These are phyloP conservation scores for Remorina albescens DNA, from an alignment of 2,797 vertebrate species.

Conservation along the genomic window DNA sequence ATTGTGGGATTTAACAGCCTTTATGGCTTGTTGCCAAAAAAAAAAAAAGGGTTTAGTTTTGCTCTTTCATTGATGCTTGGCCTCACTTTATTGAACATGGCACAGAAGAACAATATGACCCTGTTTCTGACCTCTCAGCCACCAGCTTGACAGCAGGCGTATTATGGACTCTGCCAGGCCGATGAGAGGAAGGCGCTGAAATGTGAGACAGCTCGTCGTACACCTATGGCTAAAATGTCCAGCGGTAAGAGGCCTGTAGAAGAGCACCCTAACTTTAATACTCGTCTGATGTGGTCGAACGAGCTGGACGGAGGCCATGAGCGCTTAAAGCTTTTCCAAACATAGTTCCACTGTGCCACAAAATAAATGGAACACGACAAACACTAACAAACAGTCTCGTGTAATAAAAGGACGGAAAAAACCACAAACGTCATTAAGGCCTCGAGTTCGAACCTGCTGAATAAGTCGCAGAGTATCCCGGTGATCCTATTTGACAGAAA, in stretches of 20 bases:
- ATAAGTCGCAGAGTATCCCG: slow-evolving; percentile 2
- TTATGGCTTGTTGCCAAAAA: slow-evolving; percentile 36
- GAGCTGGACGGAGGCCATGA: slow-evolving; percentile 25
- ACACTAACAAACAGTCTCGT: slow-evolving; percentile 48
- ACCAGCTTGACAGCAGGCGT: slow-evolving; percentile 18
- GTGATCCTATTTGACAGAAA: slow-evolving; percentile 47
- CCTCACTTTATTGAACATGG: slow-evolving; percentile 51
- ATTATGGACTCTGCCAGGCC: slow-evolving; percentile 25
- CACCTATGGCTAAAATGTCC: background rate
- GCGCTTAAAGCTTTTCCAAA: slow-evolving; percentile 35
- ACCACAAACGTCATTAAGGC: slow-evolving; percentile 19
- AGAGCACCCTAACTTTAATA: slow-evolving; percentile 1
- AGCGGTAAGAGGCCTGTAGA: background rate
- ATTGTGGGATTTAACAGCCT: slow-evolving; percentile 28
- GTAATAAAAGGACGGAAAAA: slow-evolving; percentile 39
- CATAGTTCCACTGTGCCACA: slow-evolving; percentile 30
- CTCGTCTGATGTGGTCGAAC: slow-evolving; percentile 23
- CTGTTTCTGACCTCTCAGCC: slow-evolving; percentile 38
- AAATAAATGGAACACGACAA: slow-evolving; percentile 56
- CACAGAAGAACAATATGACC: slow-evolving; percentile 44
- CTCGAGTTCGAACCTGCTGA: slow-evolving; percentile 18
- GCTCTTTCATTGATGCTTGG: slow-evolving; percentile 35
- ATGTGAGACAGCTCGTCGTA: slow-evolving; percentile 21
- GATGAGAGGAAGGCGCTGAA: slow-evolving; percentile 41
- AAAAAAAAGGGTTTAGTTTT: slow-evolving; percentile 27